These are phyloP conservation scores for Morone chrysops DNA, from an alignment of 2,113 vertebrate species.

Conservation along the genomic window DNA sequence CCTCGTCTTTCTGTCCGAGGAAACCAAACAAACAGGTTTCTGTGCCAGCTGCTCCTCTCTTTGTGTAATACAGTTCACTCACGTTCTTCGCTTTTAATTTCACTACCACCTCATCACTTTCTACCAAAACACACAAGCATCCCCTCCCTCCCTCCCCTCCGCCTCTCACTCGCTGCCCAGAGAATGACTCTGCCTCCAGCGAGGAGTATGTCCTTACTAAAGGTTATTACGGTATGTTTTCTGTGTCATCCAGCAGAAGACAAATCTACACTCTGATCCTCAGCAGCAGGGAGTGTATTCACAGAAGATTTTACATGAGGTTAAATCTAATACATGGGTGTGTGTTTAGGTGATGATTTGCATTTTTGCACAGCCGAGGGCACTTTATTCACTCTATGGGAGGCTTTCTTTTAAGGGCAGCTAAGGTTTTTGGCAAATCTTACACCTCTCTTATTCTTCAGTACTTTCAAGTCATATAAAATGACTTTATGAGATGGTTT, in stretches of 20 bases:
- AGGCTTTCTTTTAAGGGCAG: slow-evolving; percentile 35
- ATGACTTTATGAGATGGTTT: slow-evolving; percentile 54
- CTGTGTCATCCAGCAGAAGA: slow-evolving; percentile 14
- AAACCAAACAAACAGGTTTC: slow-evolving; percentile 36
- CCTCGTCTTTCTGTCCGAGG: slow-evolving; percentile 26
- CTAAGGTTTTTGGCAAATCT: slow-evolving; percentile 15
- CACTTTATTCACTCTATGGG: slow-evolving; percentile 17
- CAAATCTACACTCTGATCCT: slow-evolving; percentile 36
- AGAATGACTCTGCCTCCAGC: no score
- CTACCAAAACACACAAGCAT: slow-evolving; percentile 8
- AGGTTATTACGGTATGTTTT: slow-evolving; percentile 43
- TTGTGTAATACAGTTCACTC: slow-evolving; percentile 46
- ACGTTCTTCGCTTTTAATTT: slow-evolving; percentile 51
- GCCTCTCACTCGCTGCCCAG: background rate
- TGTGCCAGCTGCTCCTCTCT: slow-evolving; percentile 32
- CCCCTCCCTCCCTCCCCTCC: background rate
- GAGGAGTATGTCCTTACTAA: slow-evolving; percentile 28
- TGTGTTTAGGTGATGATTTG: slow-evolving; percentile 39
- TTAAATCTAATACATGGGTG: background rate
- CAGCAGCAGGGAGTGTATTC: slow-evolving; percentile 37
- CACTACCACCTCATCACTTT: slow-evolving; percentile 8
- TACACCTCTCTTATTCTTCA: slow-evolving; percentile 25
- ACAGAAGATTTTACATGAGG: slow-evolving; percentile 14
- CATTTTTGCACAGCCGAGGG: slow-evolving; percentile 36
- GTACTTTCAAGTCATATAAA: slow-evolving; percentile 57